phyloP scores from a whole-genome alignment of 1,140 invertebrate genomes.

The Ooceraea biroi region DNA sequence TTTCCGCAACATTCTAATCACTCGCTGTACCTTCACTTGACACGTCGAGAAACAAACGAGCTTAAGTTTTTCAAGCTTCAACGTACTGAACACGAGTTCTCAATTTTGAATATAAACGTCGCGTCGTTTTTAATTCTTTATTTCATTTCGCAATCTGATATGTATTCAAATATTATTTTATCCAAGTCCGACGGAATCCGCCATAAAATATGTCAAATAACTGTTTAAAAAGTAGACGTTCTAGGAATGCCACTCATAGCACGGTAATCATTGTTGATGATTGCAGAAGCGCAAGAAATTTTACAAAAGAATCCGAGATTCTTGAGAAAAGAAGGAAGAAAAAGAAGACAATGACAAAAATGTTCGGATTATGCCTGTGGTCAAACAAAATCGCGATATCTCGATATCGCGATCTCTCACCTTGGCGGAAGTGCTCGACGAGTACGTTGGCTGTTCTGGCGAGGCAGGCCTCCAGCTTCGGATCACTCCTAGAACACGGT shows the following conservation, averaged over 20 bases:
- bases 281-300: not conserved
- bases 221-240: not conserved
- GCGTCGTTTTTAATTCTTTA: not conserved
- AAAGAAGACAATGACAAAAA: no score
- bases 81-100: not conserved
- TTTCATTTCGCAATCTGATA: not conserved
- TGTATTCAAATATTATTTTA: not conserved
- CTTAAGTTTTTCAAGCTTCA: not conserved
- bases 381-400: no score
- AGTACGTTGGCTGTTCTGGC: conserved; percentile 90
- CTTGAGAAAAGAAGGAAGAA: no score
- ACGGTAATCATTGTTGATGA: not conserved
- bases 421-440: conserved; percentile 88
- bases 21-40: not conserved
- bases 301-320: not conserved
- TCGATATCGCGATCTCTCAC: conserved; percentile 82
- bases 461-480: conserved; percentile 91
- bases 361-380: no score
- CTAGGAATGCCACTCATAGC: not conserved
- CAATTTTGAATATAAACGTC: not conserved
- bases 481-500: conserved; percentile 89
- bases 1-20: conserved; percentile 8
- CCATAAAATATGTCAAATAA: not conserved
- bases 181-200: not conserved
- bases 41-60: not conserved